A percentile compares a stretch with the other conserved stretches of the same genome.
Evolutionary conservation across 2,113 vertebrate genomes (phyloP).

Genomic region (Coptodon bakossiorum): DNA sequence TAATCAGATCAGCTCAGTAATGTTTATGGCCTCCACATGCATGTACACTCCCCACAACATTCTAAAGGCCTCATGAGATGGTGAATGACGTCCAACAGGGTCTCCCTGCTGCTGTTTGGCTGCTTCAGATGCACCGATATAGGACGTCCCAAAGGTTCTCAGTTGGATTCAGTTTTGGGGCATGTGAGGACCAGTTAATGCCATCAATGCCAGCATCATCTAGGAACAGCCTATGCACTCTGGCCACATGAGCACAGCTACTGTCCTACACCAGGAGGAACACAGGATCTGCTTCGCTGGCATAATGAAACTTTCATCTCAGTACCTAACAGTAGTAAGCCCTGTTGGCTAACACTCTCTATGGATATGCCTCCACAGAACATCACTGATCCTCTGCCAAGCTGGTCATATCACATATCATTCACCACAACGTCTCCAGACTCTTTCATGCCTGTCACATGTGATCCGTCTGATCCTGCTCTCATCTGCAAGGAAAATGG

Average conservation of each 20-base stretch:
- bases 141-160: not conserved
- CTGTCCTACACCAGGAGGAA: not conserved
- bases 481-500: not conserved
- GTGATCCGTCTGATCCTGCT: not conserved
- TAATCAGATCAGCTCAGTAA: not conserved
- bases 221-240: not conserved
- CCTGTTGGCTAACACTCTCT: not conserved
- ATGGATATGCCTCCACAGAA: not conserved
- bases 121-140: not conserved
- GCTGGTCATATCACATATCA: not conserved
- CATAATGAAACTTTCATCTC: not conserved
- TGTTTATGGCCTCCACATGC: not conserved
- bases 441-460: not conserved
- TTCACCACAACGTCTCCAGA: not conserved
- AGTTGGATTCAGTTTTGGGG: not conserved
- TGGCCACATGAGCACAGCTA: not conserved
- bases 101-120: not conserved
- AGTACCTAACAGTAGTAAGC: rapidly evolving
- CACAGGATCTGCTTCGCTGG: not conserved
- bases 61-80: not conserved
- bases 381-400: not conserved
- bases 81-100: not conserved
- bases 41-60: not conserved
- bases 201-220: not conserved
- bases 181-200: not conserved